Percentiles rank a stretch among this genome's conserved stretches.
Conservation (phyloP, 2,797 vertebrate species). For the Alexandromys oeconomus region DNA sequence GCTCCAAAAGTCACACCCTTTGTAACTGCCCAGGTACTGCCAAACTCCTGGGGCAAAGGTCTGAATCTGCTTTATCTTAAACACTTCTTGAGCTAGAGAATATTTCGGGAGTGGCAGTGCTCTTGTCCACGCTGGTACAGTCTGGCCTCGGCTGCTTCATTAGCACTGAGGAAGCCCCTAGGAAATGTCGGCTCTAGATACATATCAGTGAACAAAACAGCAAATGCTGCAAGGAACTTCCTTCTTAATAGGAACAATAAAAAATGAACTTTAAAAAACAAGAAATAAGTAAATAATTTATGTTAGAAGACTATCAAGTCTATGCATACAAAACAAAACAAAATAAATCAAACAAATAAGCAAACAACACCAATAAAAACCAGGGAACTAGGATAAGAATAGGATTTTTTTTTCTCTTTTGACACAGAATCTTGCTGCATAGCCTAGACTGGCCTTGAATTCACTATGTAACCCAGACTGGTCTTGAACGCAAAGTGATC, state of each 20-base stretch:
- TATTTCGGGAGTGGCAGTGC: background rate
- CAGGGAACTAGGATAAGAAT: background rate
- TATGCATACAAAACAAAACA: background rate
- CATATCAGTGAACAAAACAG: background rate
- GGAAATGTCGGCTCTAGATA: background rate
- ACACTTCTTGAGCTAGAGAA: background rate
- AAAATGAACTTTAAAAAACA: conserved; percentile 34
- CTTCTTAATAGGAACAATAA: conserved; percentile 23
- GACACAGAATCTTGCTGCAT: background rate
- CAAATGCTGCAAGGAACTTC: background rate
- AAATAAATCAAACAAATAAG: background rate
- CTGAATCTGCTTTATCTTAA: background rate
- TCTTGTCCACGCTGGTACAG: background rate
- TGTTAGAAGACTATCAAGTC: background rate
- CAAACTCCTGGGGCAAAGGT: background rate
- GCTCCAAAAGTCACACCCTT: background rate
- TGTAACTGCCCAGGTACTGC: background rate
- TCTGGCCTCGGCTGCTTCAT: background rate
- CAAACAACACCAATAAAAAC: background rate
- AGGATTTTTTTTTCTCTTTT: background rate
- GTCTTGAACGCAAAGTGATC: background rate
- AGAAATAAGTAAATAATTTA: background rate
- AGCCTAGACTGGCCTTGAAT: background rate
- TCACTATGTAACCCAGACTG: background rate
- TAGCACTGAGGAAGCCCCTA: background rate